Percentiles rank a stretch among this genome's conserved stretches.
These are phyloP conservation scores for Drosophila sordidapex DNA, from an alignment of 2,888 invertebrate species.

Conservation along the genomic window DNA sequence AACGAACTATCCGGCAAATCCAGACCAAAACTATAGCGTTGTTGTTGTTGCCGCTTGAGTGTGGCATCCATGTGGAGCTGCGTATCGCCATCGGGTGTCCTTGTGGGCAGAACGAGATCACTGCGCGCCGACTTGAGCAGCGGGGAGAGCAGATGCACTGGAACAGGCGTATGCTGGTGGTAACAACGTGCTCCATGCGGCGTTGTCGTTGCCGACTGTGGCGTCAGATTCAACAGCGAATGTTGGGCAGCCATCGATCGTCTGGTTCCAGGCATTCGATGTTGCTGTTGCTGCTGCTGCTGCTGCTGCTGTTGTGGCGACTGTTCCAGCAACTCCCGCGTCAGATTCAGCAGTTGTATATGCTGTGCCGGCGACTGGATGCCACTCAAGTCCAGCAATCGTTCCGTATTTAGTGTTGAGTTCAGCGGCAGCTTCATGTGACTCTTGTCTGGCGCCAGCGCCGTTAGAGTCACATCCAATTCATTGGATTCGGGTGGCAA, in stretches of 20 bases:
- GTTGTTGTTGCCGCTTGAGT: slow-evolving; percentile 1
- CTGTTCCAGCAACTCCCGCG: slow-evolving; percentile 75
- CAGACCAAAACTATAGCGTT: slow-evolving; percentile 83
- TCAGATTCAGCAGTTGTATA: slow-evolving; percentile 79
- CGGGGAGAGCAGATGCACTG: slow-evolving; percentile 66
- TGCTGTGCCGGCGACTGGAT: slow-evolving; percentile 73
- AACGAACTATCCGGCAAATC: slow-evolving; percentile 84
- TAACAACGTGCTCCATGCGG: slow-evolving; percentile 56
- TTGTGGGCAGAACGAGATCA: slow-evolving; percentile 77
- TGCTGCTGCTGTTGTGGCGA: slow-evolving; percentile 34
- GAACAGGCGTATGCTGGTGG: slow-evolving; percentile 59
- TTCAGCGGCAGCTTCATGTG: slow-evolving; percentile 83
- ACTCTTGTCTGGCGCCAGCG: slow-evolving; percentile 74
- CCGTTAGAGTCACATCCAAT: slow-evolving; percentile 74
- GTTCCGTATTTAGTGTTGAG: slow-evolving; percentile 82
- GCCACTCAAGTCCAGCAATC: slow-evolving; percentile 77
- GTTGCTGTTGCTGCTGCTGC: slow-evolving; percentile 11
- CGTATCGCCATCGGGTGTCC: slow-evolving; percentile 73
- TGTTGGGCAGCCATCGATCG: slow-evolving; percentile 56
- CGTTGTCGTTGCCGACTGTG: slow-evolving; percentile 69
- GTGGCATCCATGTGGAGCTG: slow-evolving; percentile 57
- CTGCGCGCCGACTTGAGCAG: slow-evolving; percentile 76
- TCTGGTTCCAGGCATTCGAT: slow-evolving; percentile 22
- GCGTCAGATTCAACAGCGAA: slow-evolving; percentile 79
- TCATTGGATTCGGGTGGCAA: slow-evolving; percentile 17